These are phyloP conservation scores for Eolophus roseicapilla DNA, from an alignment of 2,113 vertebrate species.

Conservation along the genomic window DNA sequence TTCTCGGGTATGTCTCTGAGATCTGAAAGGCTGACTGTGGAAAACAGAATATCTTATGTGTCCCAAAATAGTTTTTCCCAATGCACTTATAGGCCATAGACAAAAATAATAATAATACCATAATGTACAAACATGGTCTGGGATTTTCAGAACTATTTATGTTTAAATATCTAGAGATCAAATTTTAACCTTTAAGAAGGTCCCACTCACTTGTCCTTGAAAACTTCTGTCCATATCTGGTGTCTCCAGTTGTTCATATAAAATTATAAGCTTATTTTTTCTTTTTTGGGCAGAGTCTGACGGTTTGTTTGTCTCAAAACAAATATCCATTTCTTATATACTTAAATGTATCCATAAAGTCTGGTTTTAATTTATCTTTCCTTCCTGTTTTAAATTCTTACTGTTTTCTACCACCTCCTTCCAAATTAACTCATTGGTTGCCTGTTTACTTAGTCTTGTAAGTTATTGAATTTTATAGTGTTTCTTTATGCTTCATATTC, in stretches of 20 bases:
- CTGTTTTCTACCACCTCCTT: not conserved
- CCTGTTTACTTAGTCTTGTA: not conserved
- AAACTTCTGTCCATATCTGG: not conserved
- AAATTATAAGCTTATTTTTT: not conserved
- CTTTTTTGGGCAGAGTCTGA: not conserved
- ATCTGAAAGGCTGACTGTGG: not conserved
- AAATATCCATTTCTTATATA: not conserved
- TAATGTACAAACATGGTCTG: not conserved
- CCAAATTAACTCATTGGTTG: not conserved
- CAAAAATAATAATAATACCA: not conserved
- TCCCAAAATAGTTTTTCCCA: not conserved
- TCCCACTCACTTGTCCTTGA: not conserved
- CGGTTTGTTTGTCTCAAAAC: not conserved
- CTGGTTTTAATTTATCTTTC: not conserved
- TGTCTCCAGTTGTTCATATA: not conserved
- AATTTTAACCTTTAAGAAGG: not conserved
- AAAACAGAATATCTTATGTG: not conserved
- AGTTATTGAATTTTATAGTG: not conserved
- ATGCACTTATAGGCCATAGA: not conserved
- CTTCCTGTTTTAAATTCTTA: not conserved
- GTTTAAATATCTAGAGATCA: not conserved
- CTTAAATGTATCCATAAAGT: not conserved
- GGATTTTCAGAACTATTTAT: not conserved
- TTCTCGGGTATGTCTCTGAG: not conserved
- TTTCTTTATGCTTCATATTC: not conserved